phyloP scores from a whole-genome alignment of 2,797 vertebrate genomes.

The Glossophaga mutica region DNA sequence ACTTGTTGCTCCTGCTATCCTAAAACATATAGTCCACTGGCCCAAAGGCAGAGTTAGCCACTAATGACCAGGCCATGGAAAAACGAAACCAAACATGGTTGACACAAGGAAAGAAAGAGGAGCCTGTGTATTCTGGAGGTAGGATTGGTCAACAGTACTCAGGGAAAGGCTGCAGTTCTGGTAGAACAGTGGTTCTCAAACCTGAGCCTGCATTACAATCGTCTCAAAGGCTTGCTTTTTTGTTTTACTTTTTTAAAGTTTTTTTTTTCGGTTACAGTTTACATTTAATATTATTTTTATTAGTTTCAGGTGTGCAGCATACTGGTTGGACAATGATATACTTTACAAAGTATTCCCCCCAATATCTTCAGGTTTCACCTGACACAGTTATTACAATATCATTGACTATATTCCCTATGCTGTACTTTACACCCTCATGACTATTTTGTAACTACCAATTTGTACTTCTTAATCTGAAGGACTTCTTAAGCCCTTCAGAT shows the following conservation, averaged over 20 bases:
- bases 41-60: neutral
- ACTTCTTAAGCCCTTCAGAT: neutral
- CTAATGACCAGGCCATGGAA: neutral
- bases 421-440: neutral
- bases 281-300: neutral
- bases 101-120: neutral
- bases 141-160: neutral
- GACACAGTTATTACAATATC: neutral
- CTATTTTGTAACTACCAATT: neutral
- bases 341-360: neutral
- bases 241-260: neutral
- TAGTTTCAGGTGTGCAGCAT: neutral
- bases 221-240: neutral
- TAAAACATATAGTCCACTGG: neutral
- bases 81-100: neutral
- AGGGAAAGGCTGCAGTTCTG: neutral
- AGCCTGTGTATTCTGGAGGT: neutral
- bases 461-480: neutral
- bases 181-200: conserved; percentile 4
- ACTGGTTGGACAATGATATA: neutral
- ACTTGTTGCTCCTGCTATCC: neutral
- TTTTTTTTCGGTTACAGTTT: neutral
- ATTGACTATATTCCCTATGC: neutral
- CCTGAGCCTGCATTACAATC: neutral
- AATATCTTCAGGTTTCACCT: neutral